phyloP scores from a whole-genome alignment of 1,140 invertebrate genomes.

The Lepidotrigona ventralis region DNA sequence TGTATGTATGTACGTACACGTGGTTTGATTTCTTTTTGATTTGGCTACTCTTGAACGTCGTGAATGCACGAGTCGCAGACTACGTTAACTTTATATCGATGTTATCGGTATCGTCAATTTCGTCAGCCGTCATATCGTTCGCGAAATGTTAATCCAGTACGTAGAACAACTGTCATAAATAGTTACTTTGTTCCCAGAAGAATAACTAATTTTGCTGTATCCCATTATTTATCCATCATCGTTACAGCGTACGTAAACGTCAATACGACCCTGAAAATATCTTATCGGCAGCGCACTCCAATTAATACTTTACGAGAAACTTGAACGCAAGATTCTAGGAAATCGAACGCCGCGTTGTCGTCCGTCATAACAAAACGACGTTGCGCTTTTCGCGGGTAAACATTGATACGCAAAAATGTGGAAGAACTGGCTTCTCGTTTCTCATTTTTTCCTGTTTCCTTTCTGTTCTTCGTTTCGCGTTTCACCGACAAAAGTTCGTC shows the following conservation, averaged over 20 bases:
- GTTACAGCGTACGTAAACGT: not conserved
- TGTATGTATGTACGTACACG: no score
- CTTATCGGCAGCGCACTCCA: slow-evolving; percentile 38
- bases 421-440: not conserved
- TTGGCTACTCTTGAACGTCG: not conserved
- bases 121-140: not conserved
- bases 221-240: not conserved
- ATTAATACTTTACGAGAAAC: slow-evolving; percentile 12
- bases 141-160: not conserved
- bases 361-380: slow-evolving; percentile 15
- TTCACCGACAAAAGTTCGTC: not conserved
- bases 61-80: no score
- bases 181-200: not conserved
- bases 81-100: not conserved
- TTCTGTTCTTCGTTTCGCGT: not conserved
- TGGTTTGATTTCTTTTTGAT: not conserved
- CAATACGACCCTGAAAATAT: slow-evolving; percentile 47
- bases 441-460: no score
- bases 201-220: not conserved
- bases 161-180: no score
- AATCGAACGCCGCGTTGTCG: not conserved
- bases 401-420: not conserved
- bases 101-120: not conserved
- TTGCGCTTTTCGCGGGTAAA: not conserved
- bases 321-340: slow-evolving; percentile 21